These are phyloP conservation scores for Zingel zingel DNA, from an alignment of 2,113 vertebrate species.

Conservation along the genomic window DNA sequence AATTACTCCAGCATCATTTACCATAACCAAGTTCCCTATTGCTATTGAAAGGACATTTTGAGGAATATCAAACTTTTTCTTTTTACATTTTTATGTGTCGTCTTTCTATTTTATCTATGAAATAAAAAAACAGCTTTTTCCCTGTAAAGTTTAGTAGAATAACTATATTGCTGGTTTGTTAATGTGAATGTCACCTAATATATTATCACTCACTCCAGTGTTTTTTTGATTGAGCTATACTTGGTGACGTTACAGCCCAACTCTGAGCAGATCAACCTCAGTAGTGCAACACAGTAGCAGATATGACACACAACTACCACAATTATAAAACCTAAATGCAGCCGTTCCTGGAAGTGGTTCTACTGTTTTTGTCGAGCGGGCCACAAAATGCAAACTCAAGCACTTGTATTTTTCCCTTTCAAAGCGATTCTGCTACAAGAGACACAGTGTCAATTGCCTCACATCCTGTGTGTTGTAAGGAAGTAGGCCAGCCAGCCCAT, in stretches of 20 bases:
- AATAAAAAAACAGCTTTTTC: not conserved
- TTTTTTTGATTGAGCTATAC: conserved; percentile 7
- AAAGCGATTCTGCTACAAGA: conserved; percentile 64
- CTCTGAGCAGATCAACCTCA: conserved; percentile 3
- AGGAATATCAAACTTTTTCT: not conserved
- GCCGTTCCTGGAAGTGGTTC: conserved; percentile 71
- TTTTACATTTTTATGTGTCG: not conserved
- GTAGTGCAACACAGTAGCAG: not conserved
- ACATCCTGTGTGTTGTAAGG: conserved; percentile 85
- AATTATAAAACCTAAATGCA: conserved; percentile 17
- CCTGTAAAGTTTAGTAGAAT: not conserved
- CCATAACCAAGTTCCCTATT: conserved; percentile 51
- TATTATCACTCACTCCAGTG: not conserved
- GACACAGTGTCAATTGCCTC: conserved; percentile 73
- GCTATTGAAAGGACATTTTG: not conserved
- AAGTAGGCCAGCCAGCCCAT: conserved; percentile 71
- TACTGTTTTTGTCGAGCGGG: conserved; percentile 25
- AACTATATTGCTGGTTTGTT: conserved; percentile 1
- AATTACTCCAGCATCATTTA: conserved; percentile 57
- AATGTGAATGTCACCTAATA: not conserved
- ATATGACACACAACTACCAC: not conserved
- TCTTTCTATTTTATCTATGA: not conserved
- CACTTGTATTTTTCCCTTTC: conserved; percentile 72
- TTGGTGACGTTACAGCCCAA: conserved; percentile 13
- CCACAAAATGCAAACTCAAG: conserved; percentile 77